Conservation (phyloP, 2,113 vertebrate genomes). For the Ictalurus furcatus region DNA sequence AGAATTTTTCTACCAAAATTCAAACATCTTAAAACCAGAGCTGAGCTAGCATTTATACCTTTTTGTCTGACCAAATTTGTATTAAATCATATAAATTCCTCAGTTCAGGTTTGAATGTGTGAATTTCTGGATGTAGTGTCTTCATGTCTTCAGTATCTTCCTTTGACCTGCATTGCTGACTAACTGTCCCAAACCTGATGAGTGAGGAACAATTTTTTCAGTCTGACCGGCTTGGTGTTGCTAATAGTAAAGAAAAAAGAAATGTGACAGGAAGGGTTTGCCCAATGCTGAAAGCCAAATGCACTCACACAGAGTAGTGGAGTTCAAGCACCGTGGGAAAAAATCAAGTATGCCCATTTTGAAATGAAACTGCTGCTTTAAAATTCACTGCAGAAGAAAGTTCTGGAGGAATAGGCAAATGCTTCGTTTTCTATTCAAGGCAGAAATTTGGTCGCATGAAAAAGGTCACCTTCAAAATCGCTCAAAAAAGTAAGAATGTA, state of each 20-base stretch:
- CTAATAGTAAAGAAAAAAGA: slow-evolving; percentile 11
- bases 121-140: not conserved
- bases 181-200: not conserved
- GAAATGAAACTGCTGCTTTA: not conserved
- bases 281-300: slow-evolving; percentile 38
- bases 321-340: slow-evolving; percentile 32
- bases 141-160: not conserved
- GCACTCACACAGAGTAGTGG: slow-evolving; percentile 24
- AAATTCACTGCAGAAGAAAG: not conserved
- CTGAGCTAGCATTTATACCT: not conserved
- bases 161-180: not conserved
- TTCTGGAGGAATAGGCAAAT: not conserved
- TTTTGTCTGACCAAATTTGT: not conserved
- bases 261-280: slow-evolving; percentile 37
- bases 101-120: not conserved
- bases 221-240: slow-evolving; percentile 30
- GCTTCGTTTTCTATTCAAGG: not conserved
- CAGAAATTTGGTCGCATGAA: not conserved
- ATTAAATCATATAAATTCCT: not conserved
- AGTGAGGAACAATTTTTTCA: slow-evolving; percentile 29
- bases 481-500: not conserved
- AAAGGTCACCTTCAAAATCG: not conserved
- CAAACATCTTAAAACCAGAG: not conserved
- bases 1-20: not conserved
- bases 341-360: not conserved